Conservation (phyloP, 2,797 vertebrate species). For the Meda fulgida region DNA sequence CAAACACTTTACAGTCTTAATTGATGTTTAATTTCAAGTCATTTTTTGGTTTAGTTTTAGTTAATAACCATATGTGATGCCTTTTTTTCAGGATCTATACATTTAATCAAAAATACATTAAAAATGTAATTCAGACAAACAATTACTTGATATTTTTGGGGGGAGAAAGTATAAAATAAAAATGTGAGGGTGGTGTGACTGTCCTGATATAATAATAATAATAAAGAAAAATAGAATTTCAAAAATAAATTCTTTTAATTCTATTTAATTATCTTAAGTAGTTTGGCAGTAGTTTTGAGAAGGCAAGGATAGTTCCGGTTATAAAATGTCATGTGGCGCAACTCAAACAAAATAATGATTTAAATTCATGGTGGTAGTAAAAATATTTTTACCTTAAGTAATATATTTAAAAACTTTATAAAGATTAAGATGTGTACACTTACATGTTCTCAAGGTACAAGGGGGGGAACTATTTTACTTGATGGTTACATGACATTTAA, state of each 20-base stretch:
- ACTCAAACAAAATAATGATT: too few species aligned
- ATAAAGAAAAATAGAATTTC: too few species aligned
- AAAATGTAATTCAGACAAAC: not conserved
- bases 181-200: not conserved
- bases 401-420: too few species aligned
- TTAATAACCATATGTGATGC: not conserved
- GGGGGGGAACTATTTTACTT: not conserved
- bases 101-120: not conserved
- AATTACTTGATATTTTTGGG: fast-evolving
- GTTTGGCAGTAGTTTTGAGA: too few species aligned
- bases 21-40: too few species aligned
- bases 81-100: not conserved
- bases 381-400: too few species aligned
- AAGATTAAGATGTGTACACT: not conserved
- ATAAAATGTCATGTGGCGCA: too few species aligned
- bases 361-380: too few species aligned
- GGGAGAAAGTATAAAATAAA: too few species aligned
- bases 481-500: not conserved
- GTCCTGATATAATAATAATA: not conserved
- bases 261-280: too few species aligned
- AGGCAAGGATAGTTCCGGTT: too few species aligned
- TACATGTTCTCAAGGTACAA: not conserved
- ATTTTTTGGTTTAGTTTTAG: not conserved
- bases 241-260: not conserved
- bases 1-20: too few species aligned